phyloP scores from a whole-genome alignment of 2,888 invertebrate genomes.

The Luperina nickerlii region DNA sequence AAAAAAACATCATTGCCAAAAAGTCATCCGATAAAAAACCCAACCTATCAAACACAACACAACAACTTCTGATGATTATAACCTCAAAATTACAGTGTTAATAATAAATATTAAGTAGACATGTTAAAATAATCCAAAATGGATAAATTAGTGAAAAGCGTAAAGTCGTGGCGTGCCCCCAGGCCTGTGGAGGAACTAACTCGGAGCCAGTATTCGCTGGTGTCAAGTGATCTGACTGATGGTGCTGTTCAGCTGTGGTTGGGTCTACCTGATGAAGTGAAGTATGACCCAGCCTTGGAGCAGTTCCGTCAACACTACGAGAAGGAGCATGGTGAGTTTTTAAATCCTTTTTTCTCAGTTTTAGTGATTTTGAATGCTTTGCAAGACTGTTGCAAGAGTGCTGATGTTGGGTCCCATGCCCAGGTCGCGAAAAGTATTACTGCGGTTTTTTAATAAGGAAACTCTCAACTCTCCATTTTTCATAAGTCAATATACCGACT shows the following conservation, averaged over 20 bases:
- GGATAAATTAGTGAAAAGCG: slow-evolving; percentile 76
- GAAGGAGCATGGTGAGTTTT: slow-evolving; percentile 83
- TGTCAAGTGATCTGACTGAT: slow-evolving; percentile 89
- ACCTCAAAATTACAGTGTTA: slow-evolving; percentile 51
- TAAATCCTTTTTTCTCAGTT: not conserved
- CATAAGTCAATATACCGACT: not conserved
- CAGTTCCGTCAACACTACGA: slow-evolving; percentile 90
- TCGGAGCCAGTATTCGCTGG: slow-evolving; percentile 86
- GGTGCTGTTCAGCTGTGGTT: slow-evolving; percentile 92
- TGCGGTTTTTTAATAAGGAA: not conserved
- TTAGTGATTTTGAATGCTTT: not conserved
- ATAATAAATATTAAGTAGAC: slow-evolving; percentile 4
- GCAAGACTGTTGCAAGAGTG: not conserved
- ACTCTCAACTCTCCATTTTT: not conserved
- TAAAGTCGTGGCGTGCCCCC: slow-evolving; percentile 79
- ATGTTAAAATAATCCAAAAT: slow-evolving; percentile 63
- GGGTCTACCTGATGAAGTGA: slow-evolving; percentile 91
- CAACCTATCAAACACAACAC: slow-evolving; percentile 46
- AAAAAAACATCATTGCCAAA: not conserved
- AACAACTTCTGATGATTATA: slow-evolving; percentile 38
- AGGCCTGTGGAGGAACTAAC: slow-evolving; percentile 87
- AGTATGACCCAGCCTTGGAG: slow-evolving; percentile 92
- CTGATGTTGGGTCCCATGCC: not conserved
- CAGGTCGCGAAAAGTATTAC: too few relatives aligned
- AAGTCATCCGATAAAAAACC: not conserved